phyloP scores from a whole-genome alignment of 2,888 invertebrate genomes.

The Trachelus tabidus region DNA sequence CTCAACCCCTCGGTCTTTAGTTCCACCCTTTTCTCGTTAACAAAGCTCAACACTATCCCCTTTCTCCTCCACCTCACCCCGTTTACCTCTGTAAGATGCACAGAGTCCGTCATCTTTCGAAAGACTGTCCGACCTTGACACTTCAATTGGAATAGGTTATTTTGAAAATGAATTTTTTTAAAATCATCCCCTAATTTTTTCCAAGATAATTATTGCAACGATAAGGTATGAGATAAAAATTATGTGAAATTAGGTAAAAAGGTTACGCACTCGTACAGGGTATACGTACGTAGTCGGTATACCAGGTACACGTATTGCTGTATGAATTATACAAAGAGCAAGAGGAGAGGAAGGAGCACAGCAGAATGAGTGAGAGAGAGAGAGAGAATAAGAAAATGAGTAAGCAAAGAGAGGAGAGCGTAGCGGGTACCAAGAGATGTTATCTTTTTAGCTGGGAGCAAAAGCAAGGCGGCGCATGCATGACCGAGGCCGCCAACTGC shows the following conservation, averaged over 20 bases:
- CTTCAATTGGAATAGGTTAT: too few species aligned
- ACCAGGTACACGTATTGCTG: not conserved
- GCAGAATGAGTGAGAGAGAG: not conserved
- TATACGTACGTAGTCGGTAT: not conserved
- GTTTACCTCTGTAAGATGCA: not conserved
- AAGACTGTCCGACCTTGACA: too few species aligned
- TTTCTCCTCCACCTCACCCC: not conserved
- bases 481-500: constrained; percentile 1
- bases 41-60: constrained; percentile 1
- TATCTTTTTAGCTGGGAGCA: constrained; percentile 20
- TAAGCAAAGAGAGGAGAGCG: too few species aligned
- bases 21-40: constrained; percentile 1
- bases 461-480: constrained; percentile 9
- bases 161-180: too few species aligned
- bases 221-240: too few species aligned
- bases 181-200: too few species aligned
- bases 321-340: constrained; percentile 5
- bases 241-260: too few species aligned
- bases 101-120: too few species aligned
- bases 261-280: too few species aligned
- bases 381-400: not conserved
- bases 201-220: too few species aligned
- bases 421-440: constrained; percentile 8
- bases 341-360: not conserved
- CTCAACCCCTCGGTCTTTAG: constrained; percentile 3